These are phyloP conservation scores for Penaeus chinensis DNA, from an alignment of 1,140 invertebrate species.

Conservation along the genomic window DNA sequence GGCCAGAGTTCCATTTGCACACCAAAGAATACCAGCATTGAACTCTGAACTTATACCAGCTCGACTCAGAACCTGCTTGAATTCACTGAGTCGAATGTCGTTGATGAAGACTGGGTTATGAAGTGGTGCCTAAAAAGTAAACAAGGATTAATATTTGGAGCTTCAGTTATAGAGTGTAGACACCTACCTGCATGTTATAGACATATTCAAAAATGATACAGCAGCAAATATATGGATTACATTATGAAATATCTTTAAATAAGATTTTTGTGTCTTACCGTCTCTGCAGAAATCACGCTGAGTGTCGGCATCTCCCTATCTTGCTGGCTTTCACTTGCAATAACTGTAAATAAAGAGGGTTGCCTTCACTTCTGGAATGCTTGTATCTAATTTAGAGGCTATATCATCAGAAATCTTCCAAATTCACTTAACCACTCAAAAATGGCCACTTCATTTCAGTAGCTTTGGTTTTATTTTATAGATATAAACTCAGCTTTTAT, in stretches of 20 bases:
- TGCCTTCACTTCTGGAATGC: conserved; percentile 48
- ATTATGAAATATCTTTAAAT: too few relatives aligned
- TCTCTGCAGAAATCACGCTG: conserved; percentile 73
- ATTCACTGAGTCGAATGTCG: conserved; percentile 94
- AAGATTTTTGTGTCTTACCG: not conserved
- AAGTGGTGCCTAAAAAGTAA: conserved; percentile 71
- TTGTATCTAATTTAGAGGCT: conserved; percentile 8
- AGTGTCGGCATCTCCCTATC: conserved; percentile 75
- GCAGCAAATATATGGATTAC: too few relatives aligned
- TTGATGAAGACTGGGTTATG: conserved; percentile 95
- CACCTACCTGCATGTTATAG: too few relatives aligned
- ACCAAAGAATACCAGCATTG: conserved; percentile 92
- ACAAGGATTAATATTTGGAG: not conserved
- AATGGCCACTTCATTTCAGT: too few relatives aligned
- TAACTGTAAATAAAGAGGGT: conserved; percentile 41
- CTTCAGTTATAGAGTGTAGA: too few relatives aligned
- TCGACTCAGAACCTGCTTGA: conserved; percentile 88
- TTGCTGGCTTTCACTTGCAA: conserved; percentile 50
- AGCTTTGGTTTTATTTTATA: too few relatives aligned
- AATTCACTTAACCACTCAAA: too few relatives aligned
- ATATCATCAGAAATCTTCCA: too few relatives aligned
- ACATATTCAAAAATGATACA: too few relatives aligned
- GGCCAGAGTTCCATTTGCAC: conserved; percentile 91
- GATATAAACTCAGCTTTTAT: too few relatives aligned
- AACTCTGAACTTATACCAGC: conserved; percentile 94